Evolutionary conservation across 2,888 invertebrate species (phyloP).

Genomic region (Norana najaformis): DNA sequence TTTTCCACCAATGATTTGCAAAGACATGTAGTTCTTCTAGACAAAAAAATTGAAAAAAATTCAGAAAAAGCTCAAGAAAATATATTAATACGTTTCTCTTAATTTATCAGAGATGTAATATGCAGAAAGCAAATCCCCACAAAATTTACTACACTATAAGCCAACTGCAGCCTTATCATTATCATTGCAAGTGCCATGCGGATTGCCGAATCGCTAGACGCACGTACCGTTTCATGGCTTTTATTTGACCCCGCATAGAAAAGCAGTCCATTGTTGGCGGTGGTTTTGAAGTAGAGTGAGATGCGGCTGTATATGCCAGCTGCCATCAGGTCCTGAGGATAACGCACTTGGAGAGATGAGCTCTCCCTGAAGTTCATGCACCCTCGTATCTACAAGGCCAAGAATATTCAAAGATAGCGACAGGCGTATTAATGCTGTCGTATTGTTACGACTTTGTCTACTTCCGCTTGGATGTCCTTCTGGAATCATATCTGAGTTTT

Average conservation of each 20-base stretch:
- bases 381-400: slow-evolving; percentile 66
- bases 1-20: slow-evolving; percentile 76
- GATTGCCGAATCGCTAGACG: neutral
- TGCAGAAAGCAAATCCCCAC: neutral
- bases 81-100: neutral
- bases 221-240: slow-evolving; percentile 48
- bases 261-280: slow-evolving; percentile 71
- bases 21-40: slow-evolving; percentile 76
- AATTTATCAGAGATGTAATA: neutral
- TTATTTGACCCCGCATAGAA: slow-evolving; percentile 86
- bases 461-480: no score
- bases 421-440: neutral
- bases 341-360: slow-evolving; percentile 79
- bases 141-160: neutral
- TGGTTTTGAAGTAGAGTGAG: slow-evolving; percentile 85
- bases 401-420: neutral
- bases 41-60: neutral
- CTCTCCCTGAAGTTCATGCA: slow-evolving; percentile 81
- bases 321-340: slow-evolving; percentile 81
- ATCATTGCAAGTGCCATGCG: neutral
- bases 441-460: no score
- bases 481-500: no score
- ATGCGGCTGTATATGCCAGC: slow-evolving; percentile 84
- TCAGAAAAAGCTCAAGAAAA: neutral
- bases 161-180: neutral